Conservation (phyloP, 1,140 invertebrate genomes). For the Daktulosphaira vitifoliae region DNA sequence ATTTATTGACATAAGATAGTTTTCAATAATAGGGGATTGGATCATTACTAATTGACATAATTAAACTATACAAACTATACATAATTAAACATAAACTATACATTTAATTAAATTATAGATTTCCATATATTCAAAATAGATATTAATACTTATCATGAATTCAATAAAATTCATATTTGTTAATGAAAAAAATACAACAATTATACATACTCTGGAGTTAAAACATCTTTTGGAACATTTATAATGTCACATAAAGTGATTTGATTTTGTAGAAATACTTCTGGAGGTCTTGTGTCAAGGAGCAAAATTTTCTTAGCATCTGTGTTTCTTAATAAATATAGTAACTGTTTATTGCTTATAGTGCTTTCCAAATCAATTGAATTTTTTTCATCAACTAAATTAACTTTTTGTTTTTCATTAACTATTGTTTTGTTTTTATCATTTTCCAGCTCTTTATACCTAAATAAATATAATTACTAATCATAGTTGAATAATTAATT, state of each 20-base stretch:
- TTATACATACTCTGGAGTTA: slow-evolving; percentile 23
- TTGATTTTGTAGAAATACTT: slow-evolving; percentile 34
- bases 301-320: slow-evolving; percentile 26
- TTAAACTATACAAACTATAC: too few relatives aligned
- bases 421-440: not conserved
- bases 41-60: too few relatives aligned
- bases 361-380: slow-evolving; percentile 19
- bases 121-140: too few relatives aligned
- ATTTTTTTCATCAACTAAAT: slow-evolving; percentile 1
- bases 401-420: not conserved
- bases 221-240: slow-evolving; percentile 36
- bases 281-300: slow-evolving; percentile 33
- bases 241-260: slow-evolving; percentile 23
- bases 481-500: too few relatives aligned
- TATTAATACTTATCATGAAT: too few relatives aligned
- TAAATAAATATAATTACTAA: not conserved
- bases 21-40: too few relatives aligned
- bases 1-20: too few relatives aligned
- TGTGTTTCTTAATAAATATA: not conserved
- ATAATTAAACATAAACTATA: too few relatives aligned
- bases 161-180: too few relatives aligned
- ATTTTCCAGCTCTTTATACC: not conserved
- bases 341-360: slow-evolving; percentile 12
- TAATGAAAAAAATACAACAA: too few relatives aligned
- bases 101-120: too few relatives aligned